phyloP scores from a whole-genome alignment of 2,888 invertebrate genomes.

The Lymantria dispar region DNA sequence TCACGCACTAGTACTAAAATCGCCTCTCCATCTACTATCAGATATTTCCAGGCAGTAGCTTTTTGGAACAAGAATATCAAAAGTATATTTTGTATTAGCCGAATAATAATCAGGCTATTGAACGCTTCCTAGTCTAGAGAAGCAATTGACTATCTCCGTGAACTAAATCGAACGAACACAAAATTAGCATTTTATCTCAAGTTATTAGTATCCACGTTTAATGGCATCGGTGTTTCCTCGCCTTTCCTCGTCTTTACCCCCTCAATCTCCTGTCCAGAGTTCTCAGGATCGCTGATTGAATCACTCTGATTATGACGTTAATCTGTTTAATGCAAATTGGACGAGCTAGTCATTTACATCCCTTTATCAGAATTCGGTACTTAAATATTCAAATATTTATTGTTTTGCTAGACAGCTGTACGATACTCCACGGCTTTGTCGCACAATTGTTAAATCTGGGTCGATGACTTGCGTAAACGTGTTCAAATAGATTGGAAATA shows the following conservation, averaged over 20 bases:
- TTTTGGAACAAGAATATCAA: no score
- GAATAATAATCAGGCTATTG: background rate
- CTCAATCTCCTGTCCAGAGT: conserved; percentile 55
- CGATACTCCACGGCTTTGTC: conserved; percentile 19
- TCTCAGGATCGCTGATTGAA: conserved; percentile 76
- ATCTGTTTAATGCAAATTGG: conserved; percentile 82
- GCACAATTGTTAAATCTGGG: conserved; percentile 30
- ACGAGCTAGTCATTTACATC: conserved; percentile 78
- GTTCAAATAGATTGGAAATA: conserved; percentile 13
- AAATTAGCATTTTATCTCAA: conserved; percentile 80
- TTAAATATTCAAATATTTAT: conserved; percentile 77
- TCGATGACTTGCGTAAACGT: conserved; percentile 19
- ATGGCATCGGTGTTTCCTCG: conserved; percentile 39
- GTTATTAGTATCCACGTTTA: conserved; percentile 73
- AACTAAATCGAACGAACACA: conserved; percentile 78
- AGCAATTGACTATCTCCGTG: conserved; percentile 53
- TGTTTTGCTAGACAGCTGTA: conserved; percentile 53
- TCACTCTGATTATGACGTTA: conserved; percentile 80
- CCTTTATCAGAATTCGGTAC: conserved; percentile 72
- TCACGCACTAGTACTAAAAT: no score
- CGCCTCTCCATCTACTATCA: no score
- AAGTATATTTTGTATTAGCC: no score
- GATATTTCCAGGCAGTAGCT: no score
- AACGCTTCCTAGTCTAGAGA: conserved; percentile 19
- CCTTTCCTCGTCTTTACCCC: conserved; percentile 28